These are phyloP conservation scores for Parasteatoda lunata DNA, from an alignment of 2,888 invertebrate species.

Conservation along the genomic window DNA sequence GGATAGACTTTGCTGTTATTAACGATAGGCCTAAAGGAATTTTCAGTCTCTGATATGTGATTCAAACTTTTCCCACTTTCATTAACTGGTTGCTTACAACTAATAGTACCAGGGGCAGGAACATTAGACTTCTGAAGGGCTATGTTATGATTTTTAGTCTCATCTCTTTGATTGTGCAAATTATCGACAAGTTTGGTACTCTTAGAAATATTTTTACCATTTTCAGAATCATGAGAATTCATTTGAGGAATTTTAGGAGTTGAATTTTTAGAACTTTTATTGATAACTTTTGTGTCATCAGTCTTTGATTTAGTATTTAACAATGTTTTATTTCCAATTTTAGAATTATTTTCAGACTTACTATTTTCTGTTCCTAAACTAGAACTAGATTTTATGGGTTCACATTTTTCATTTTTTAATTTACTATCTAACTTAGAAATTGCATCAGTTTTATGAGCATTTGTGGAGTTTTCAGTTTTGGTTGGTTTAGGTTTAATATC, in stretches of 20 bases:
- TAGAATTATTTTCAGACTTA: neutral
- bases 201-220: neutral
- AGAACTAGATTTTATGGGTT: neutral
- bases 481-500: no score
- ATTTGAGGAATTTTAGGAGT: neutral
- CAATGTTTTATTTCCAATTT: neutral
- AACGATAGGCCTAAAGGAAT: no score
- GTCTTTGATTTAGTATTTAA: slow-evolving; percentile 2
- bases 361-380: neutral
- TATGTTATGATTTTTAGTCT: no score
- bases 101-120: no score
- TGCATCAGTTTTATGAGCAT: neutral
- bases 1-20: neutral
- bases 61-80: no score
- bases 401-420: neutral
- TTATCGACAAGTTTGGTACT: slow-evolving; percentile 4
- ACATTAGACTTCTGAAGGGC: no score
- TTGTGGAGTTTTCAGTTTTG: neutral
- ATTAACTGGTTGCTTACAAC: no score
- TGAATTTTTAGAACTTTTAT: slow-evolving; percentile 2
- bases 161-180: no score
- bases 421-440: neutral
- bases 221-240: neutral
- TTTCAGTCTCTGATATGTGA: no score
- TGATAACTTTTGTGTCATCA: slow-evolving; percentile 8